These are phyloP conservation scores for Rhea pennata DNA, from an alignment of 2,113 vertebrate species.

Conservation along the genomic window DNA sequence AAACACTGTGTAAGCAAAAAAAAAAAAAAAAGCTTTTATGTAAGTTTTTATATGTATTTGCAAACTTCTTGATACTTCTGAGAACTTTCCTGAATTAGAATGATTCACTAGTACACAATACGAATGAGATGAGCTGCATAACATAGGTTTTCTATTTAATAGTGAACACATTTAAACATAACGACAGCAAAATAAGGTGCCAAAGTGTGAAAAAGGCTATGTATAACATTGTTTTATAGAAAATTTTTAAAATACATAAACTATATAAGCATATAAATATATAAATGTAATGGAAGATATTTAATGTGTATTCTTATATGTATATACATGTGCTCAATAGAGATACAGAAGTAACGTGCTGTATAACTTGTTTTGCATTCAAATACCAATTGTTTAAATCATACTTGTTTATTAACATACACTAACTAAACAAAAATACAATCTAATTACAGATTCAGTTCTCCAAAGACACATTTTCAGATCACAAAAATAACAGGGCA, in stretches of 20 bases:
- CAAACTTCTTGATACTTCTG: background rate
- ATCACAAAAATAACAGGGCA: background rate
- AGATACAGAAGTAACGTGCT: background rate
- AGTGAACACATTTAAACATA: background rate
- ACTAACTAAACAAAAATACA: background rate
- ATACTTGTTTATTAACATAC: background rate
- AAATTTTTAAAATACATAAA: background rate
- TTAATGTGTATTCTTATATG: too few relatives aligned
- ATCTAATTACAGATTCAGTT: background rate
- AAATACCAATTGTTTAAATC: background rate
- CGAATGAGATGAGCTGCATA: background rate
- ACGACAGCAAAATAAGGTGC: background rate
- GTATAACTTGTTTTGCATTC: background rate
- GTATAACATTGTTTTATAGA: too few relatives aligned
- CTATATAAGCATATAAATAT: background rate
- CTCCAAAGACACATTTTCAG: background rate
- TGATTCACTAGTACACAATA: background rate
- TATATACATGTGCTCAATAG: background rate
- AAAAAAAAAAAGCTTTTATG: background rate
- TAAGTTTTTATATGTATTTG: background rate
- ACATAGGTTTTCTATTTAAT: background rate
- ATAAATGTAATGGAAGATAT: background rate
- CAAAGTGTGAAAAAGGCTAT: background rate
- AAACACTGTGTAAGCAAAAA: background rate
- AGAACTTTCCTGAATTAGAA: background rate